Base-by-base conservation (phyloP, 2,113 vertebrate genomes). In the Anarhynchus alexandrinus region DNA sequence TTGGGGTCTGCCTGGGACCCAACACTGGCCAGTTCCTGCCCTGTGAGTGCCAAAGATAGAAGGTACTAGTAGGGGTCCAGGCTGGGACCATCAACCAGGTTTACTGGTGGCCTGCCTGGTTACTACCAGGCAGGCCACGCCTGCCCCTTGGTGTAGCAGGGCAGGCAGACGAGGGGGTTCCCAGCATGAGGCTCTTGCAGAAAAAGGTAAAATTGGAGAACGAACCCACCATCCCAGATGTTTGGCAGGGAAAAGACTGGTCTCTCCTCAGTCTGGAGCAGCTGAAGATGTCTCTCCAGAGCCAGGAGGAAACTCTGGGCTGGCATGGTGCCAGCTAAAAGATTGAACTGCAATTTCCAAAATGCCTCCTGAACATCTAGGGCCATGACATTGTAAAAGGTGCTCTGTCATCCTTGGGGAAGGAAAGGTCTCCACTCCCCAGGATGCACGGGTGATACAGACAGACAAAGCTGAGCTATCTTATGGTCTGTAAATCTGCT, bases 31-130 rank as follows among this genome's bases (percentile, higher is more conserved):
- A 38, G 6, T n/a, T 64, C 5, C 32, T 86, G 19, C 38, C 9
- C 66, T 10, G 3, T 1, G 14, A 49, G 21, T 72, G 21, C 19
- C 51, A 38, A 52, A 69, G 26, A 19, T 12, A 55, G 29, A 36
- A 52, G 22, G 6, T 26, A 17, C 1, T 1, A 59, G 17, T 14
- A 54, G 6, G 6, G 47, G 61, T 77, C 17, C 2, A 2, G 34
- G 21, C 36, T 83, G 49, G 4, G 1, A 58, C 18, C 42, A 38
- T 47, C 38, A 52, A 5, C 38, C 26, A 29, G 30, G 8, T 49
- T 85, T 71, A 21, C n/a, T n/a, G n/a, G n/a, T n/a, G n/a, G n/a
- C n/a, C n/a, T n/a, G n/a, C n/a, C n/a, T n/a, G n/a, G n/a, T n/a
- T n/a, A n/a, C n/a, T n/a, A n/a, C n/a, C n/a, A n/a, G n/a, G n/a